phyloP scores from a whole-genome alignment of 2,797 vertebrate species.

The Sparus aurata region DNA sequence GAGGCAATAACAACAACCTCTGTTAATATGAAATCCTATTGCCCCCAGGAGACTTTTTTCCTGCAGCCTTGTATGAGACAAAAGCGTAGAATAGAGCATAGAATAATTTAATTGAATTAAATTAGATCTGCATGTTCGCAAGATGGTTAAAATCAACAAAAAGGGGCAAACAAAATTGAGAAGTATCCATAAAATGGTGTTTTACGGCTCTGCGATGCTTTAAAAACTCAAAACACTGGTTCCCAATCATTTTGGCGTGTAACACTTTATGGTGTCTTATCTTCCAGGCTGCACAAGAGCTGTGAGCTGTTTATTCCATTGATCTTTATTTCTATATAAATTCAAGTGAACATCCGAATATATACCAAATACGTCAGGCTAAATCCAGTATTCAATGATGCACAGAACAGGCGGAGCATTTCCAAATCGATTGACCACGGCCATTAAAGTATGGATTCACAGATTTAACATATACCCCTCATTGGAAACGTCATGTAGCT shows the following conservation, averaged over 20 bases:
- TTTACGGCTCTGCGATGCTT: not conserved
- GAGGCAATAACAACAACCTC: not conserved
- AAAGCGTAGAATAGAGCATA: not conserved
- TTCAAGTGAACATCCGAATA: not conserved
- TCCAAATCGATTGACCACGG: not conserved
- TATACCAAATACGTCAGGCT: not conserved
- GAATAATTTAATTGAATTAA: not conserved
- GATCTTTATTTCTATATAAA: not conserved
- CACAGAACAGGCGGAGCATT: not conserved
- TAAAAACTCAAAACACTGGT: not conserved
- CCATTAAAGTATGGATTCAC: not conserved
- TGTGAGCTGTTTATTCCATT: not conserved
- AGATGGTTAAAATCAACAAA: not conserved
- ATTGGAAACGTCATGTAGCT: not conserved
- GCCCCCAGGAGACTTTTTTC: not conserved
- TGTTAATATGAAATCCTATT: constrained; percentile 1
- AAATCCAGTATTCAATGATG: not conserved
- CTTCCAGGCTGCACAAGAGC: not conserved
- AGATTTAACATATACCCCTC: not conserved
- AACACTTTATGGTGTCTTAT: not conserved
- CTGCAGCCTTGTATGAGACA: not conserved
- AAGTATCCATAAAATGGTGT: not conserved
- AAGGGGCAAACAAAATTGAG: not conserved
- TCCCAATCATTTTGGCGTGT: not conserved
- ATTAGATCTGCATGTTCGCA: not conserved